Base-by-base conservation (phyloP, 2,888 invertebrate genomes). In the Escarpia spicata region DNA sequence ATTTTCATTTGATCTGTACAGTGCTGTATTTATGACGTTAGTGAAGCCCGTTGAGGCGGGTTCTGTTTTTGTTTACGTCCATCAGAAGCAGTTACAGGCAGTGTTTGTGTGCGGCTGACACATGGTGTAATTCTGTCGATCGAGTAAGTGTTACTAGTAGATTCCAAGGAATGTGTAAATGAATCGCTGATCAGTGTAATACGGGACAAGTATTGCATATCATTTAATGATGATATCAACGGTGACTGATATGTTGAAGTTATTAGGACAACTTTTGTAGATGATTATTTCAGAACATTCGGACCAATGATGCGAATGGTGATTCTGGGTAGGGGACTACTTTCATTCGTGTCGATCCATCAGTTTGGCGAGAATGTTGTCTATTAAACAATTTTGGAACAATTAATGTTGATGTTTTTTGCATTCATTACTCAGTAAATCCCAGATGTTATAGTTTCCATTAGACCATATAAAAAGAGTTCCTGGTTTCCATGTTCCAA, bases 181-280 rank as follows among this genome's bases (percentile, higher is more conserved):
- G 19, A 26, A 19, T 75, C 6, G 75, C 75, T 26, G 19, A 26
- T 26, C 6, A 26, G 75, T 75, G n/a, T 75, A 75, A 26, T 75
- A 0, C 6, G n/a, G 75, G 19, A n/a, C 75, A 3, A 26, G 3
- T 75, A 26, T 75, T 75, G 26, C 75, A 26, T 75, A 75, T 75
- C 75, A 75, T 75, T 52, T 52, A 52, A 75, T 75, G n/a, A 75
- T 75, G 75, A 75, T 75, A 26, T 75, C 26, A n/a, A n/a, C n/a
- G 26, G 75, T 75, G 75, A 75, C 75, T 75, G 52, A 12, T 75
- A 26, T 26, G 26, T 15, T 75, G 75, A 75, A 75, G 75, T 26
- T 75, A 75, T 15, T 75, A 60, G 75, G 75, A 26, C 75, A 75
- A 75, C 75, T 75, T 75, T 75, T 75, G 75, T 75, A 75, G 75